Evolutionary conservation across 2,888 invertebrate genomes (phyloP).

Genomic region (Pecten maximus): DNA sequence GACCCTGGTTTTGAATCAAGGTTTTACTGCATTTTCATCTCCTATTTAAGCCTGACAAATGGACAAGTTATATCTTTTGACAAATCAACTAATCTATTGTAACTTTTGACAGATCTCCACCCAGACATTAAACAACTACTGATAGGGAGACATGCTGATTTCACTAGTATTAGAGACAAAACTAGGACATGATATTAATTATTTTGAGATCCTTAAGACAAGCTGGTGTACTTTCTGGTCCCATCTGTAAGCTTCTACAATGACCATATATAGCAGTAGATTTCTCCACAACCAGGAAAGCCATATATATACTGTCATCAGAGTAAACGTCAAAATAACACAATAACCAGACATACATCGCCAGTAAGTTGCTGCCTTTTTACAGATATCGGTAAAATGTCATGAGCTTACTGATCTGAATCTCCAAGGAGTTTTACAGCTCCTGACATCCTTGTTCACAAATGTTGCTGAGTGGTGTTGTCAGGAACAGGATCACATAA

Average conservation of each 20-base stretch:
- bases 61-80: no score
- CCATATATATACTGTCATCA: background rate
- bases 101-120: no score
- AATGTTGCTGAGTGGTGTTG: background rate
- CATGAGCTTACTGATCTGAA: background rate
- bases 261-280: background rate
- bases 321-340: background rate
- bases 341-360: background rate
- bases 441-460: background rate
- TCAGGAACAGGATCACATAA: background rate
- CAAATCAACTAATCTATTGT: no score
- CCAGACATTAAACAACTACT: no score
- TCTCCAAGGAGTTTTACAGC: constrained; percentile 12
- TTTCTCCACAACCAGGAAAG: background rate
- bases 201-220: no score
- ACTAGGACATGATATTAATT: no score
- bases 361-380: background rate
- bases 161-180: no score
- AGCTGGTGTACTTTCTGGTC: background rate
- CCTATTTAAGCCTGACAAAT: no score
- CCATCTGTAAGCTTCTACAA: background rate
- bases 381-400: constrained; percentile 1
- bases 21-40: no score
- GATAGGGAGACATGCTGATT: no score
- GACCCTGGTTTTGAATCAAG: no score